Evolutionary conservation across 37 sponge, comb jelly and placozoan genomes (phyloP).

Genomic region (Haliclona indistincta): DNA sequence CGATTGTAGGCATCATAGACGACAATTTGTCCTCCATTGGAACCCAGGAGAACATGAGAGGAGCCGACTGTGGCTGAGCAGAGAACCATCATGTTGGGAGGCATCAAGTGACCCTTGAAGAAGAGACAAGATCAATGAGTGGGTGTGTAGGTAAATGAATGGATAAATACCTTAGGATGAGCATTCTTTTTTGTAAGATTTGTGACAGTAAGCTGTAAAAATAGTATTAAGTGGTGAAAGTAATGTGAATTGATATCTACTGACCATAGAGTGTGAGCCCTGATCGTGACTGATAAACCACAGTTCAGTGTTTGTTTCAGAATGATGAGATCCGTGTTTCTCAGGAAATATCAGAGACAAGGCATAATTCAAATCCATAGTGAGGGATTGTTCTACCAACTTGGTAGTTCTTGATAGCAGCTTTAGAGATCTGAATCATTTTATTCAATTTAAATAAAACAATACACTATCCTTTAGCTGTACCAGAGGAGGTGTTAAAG

Average conservation of each 20-base stretch:
- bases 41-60: slow-evolving; percentile 41
- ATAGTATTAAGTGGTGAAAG: no score
- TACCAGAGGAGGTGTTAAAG: slow-evolving; percentile 51
- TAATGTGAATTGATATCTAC: no score
- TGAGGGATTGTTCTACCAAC: no score
- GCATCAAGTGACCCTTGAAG: slow-evolving; percentile 36
- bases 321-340: neutral
- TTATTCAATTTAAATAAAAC: neutral
- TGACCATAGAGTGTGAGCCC: slow-evolving; percentile 44
- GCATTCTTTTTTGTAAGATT: slow-evolving; percentile 41
- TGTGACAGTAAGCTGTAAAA: slow-evolving; percentile 46
- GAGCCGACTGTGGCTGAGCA: slow-evolving; percentile 38
- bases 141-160: no score
- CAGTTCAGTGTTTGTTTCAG: no score
- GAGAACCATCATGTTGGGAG: slow-evolving; percentile 6
- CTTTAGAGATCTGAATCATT: no score
- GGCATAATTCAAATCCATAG: no score
- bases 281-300: slow-evolving; percentile 40
- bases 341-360: slow-evolving; percentile 10
- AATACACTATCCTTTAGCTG: slow-evolving; percentile 35
- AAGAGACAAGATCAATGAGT: no score
- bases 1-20: slow-evolving; percentile 38
- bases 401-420: no score
- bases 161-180: slow-evolving; percentile 24
- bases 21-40: slow-evolving; percentile 31